Percentiles rank a stretch among this genome's conserved stretches.
These are phyloP conservation scores for Formica aserva DNA, from an alignment of 2,888 invertebrate genomes.

Conservation along the genomic window DNA sequence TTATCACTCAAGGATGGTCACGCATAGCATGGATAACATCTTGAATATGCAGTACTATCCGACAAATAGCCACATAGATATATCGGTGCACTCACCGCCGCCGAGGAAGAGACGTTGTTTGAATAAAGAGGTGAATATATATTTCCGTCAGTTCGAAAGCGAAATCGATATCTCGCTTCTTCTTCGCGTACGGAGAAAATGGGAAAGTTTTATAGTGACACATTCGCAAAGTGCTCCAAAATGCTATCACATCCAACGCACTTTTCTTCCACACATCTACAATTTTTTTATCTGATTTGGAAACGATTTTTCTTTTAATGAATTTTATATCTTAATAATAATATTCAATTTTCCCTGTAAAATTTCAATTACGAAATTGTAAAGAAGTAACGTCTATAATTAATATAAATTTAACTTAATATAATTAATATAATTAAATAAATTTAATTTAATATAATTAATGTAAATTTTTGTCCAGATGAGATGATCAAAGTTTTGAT, in stretches of 20 bases:
- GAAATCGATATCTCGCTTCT: constrained; percentile 43
- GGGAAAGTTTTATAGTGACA: not conserved
- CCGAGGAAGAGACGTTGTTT: constrained; percentile 82
- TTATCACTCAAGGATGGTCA: constrained; percentile 78
- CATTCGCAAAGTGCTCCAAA: not conserved
- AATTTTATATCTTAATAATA: not conserved
- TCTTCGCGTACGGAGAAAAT: not conserved
- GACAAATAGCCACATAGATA: constrained; percentile 76
- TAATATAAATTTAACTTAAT: no score
- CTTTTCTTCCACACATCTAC: not conserved
- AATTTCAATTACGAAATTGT: not conserved
- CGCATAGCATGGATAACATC: constrained; percentile 85
- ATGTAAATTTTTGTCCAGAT: not conserved
- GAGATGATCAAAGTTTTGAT: not conserved
- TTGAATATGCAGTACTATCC: constrained; percentile 84
- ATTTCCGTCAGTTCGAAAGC: constrained; percentile 9
- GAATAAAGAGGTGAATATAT: constrained; percentile 82
- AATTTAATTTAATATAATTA: no score
- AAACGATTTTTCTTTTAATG: not conserved
- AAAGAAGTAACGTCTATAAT: no score
- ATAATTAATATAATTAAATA: no score
- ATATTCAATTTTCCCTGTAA: not conserved
- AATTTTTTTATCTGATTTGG: not conserved
- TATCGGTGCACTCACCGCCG: constrained; percentile 77
- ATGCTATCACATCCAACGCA: not conserved